Evolutionary conservation across 2,888 invertebrate species (phyloP).

Genomic region (Nipponacmea schrenckii): DNA sequence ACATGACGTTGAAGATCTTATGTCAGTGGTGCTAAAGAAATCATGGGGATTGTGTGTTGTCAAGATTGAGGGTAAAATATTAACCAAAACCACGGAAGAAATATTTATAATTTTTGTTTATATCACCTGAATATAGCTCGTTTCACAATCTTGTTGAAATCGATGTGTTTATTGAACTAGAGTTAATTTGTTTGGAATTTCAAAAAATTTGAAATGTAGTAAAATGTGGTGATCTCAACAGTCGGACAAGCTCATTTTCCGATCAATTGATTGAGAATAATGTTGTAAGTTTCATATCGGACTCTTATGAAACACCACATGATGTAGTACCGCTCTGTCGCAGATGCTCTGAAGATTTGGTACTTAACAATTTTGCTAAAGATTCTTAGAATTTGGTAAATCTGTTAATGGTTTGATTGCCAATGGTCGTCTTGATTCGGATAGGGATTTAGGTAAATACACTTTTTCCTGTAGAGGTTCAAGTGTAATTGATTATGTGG

Average conservation of each 20-base stretch:
- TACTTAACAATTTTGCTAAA: slow-evolving; percentile 13
- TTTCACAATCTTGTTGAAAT: background rate
- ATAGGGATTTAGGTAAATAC: slow-evolving; percentile 11
- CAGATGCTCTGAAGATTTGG: background rate
- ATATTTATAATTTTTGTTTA: background rate
- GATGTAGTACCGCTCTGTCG: background rate
- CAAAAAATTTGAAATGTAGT: background rate
- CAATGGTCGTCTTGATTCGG: slow-evolving; percentile 14
- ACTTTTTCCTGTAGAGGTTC: slow-evolving; percentile 11
- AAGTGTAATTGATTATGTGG: slow-evolving; percentile 17
- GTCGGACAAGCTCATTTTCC: background rate
- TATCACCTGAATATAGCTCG: background rate
- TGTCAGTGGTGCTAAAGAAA: background rate
- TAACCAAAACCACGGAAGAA: background rate
- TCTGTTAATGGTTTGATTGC: slow-evolving; percentile 15
- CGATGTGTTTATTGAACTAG: background rate
- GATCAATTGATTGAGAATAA: background rate
- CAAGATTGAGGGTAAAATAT: background rate
- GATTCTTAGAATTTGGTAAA: slow-evolving; percentile 13
- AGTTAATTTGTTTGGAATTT: background rate
- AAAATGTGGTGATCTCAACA: too few species aligned
- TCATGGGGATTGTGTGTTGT: background rate
- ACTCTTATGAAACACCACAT: background rate
- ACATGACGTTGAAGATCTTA: background rate
- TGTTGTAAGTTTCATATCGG: too few species aligned